Evolutionary conservation across 2,888 invertebrate species (phyloP), one percentile per base, ranked within the genome.

Genomic region (Mythimna ferrago): DNA sequence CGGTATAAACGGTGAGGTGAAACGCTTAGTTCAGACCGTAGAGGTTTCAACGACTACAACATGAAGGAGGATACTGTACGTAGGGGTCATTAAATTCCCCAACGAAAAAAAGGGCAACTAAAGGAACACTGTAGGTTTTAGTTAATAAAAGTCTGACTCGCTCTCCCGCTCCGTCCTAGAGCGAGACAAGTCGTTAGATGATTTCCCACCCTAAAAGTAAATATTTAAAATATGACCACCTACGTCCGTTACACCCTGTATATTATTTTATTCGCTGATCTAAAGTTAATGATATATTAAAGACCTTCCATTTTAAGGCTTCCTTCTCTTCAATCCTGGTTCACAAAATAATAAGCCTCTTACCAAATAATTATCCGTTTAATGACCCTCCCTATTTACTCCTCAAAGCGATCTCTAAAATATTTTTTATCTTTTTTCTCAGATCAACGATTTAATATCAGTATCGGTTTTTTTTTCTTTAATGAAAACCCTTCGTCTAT

Each of bases 381-480:
- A 66, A 35, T 76, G 21, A 53, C 6, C 32, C 21, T 57, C 6
- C 32, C 21, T 57, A 9, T 26, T 7, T 44, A 44, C 1, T n/a
- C 41, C 1, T 7, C 51, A 58, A 73, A 58, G 48, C 41, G 41
- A 53, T 44, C 0, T 41, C 3, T 41, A 2, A 51, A 71, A 41
- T n/a, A 7, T 53, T 26, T 11, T 66, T 19, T 35, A 21, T 21
- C 10, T 5, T n/a, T 44, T 63, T 56, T 58, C 32, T 41, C 35
- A 57, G 21, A 21, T 65, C 48, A 76, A 61, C n/a, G n/a, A 48
- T 62, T 73, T 51, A 5, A 44, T 44, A 16, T 14, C 48, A 48
- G 48, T 48, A 48, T 48, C 48, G 5, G 16, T 48, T 48, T 44
- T 44, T 64, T 56, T 11, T 19, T 26, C 26, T 26, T 26, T 26